Base-by-base conservation (phyloP, 2,113 vertebrate genomes). In the Cairina moschata region DNA sequence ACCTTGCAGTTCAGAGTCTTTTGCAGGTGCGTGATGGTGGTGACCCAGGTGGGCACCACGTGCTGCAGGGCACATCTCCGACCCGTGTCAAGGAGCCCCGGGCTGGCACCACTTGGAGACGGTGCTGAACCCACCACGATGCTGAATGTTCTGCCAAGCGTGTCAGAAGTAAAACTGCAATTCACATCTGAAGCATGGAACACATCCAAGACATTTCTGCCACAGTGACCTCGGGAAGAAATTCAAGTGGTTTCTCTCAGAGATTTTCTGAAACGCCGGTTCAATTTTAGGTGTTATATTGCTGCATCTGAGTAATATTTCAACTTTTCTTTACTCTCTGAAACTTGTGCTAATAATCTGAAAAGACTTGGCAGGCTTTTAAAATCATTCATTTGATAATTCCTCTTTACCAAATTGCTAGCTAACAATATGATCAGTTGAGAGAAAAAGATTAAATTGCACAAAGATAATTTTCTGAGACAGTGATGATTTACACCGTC, bases 71-170 rank as follows among this genome's bases (percentile, higher is more conserved):
- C 46, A 48, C 10, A 20, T 21, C 46, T 22, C 46, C 20, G 46
- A 22, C 46, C 46, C 20, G 20, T 20, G 18, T 48, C 18, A 9
- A 8, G 66, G 8, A 28, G 31, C 25, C 50, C 67, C 11, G 11
- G 0, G 44, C 0, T 15, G 55, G 2, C 7, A 7, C 6, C 42
- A 2, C 29, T 26, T 52, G 0, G 25, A 1, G 10, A 38, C 2
- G 0, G 0, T 21, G 40, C 54, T 10, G 36, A 73, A 16, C 8
- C 11, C 68, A 13, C 11, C 48, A 4, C 0, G 1, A 2, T 0
- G 2, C 77, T 38, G 32, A 6, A 1, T 5, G 1, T 50, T 58
- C 59, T 66, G 38, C 59, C 55, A 6, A 65, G 3, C 36, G 4
- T 0, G 0, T 3, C 25, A 58, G 52, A 17, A 55, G 28, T 58